A percentile compares a stretch with the other conserved stretches of the same genome.
These are phyloP conservation scores for Cremastinae sp. DNA, from an alignment of 2,888 invertebrate species.

Conservation along the genomic window DNA sequence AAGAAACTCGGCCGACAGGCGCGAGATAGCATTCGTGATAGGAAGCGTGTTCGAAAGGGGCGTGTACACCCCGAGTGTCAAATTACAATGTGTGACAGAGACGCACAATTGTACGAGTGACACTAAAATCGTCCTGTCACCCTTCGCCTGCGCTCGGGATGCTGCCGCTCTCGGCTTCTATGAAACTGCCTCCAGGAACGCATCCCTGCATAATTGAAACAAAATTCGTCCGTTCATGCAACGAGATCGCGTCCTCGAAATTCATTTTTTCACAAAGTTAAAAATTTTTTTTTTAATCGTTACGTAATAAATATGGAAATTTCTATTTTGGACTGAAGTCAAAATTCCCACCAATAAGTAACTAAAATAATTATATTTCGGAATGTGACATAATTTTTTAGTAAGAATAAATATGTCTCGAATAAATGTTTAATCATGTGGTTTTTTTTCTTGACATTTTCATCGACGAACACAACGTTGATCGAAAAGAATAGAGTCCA, in stretches of 20 bases:
- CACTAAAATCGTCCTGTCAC: slow-evolving; percentile 74
- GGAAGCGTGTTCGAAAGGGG: slow-evolving; percentile 74
- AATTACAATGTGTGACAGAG: slow-evolving; percentile 69
- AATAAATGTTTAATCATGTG: too few relatives aligned
- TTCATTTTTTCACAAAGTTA: neutral
- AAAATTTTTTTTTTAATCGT: neutral
- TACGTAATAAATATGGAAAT: neutral
- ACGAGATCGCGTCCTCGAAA: neutral
- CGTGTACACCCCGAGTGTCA: slow-evolving; percentile 75
- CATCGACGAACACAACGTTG: neutral
- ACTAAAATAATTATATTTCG: too few relatives aligned
- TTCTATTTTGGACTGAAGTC: too few relatives aligned
- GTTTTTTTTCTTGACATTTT: too few relatives aligned
- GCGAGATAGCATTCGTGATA: slow-evolving; percentile 56
- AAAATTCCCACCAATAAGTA: too few relatives aligned
- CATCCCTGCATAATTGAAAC: slow-evolving; percentile 16
- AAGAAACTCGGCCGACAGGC: slow-evolving; percentile 51
- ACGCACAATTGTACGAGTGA: slow-evolving; percentile 69
- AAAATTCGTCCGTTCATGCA: slow-evolving; percentile 11
- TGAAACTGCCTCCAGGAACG: slow-evolving; percentile 43
- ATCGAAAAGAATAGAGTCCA: neutral
- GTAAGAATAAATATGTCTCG: too few relatives aligned
- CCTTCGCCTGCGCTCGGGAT: slow-evolving; percentile 62
- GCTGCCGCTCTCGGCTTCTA: slow-evolving; percentile 39
- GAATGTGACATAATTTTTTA: too few relatives aligned